Evolutionary conservation across 2,797 vertebrate genomes (phyloP).

Genomic region (Eulemur rubriventer): DNA sequence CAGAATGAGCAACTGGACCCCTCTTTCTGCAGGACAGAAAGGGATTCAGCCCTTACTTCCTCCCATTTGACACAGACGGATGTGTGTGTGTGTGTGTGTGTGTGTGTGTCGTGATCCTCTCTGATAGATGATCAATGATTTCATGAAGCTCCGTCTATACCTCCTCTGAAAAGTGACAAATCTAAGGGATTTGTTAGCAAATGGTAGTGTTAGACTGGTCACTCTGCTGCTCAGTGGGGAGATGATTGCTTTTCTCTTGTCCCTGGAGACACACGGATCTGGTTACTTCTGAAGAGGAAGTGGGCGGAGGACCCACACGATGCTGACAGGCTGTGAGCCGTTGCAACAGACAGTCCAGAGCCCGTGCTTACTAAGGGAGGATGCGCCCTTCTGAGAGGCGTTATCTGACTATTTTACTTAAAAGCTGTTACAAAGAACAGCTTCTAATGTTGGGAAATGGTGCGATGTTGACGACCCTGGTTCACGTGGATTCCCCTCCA

Average conservation of each 20-base stretch:
- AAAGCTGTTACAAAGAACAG: not conserved
- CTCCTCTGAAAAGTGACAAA: not conserved
- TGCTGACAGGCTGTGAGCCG: rapidly evolving
- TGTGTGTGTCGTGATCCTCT: not conserved
- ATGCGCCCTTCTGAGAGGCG: rapidly evolving
- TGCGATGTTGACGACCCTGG: conserved; percentile 36
- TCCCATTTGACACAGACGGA: rapidly evolving
- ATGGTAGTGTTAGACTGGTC: not conserved
- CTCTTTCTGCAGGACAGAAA: not conserved
- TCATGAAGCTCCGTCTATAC: not conserved
- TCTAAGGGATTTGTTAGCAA: not conserved
- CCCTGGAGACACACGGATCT: not conserved
- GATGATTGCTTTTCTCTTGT: not conserved
- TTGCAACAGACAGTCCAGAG: rapidly evolving
- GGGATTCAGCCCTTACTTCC: not conserved
- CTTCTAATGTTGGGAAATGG: conserved; percentile 49
- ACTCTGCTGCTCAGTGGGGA: not conserved
- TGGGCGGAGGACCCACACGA: rapidly evolving
- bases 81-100: no score
- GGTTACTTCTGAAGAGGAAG: not conserved
- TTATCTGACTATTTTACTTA: conserved; percentile 26
- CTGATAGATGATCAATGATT: no score
- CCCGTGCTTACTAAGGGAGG: not conserved
- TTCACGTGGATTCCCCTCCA: conserved; percentile 44
- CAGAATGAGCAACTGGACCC: rapidly evolving